Base-by-base conservation (phyloP, 2,113 vertebrate species). In the Dendropsophus ebraccatus region DNA sequence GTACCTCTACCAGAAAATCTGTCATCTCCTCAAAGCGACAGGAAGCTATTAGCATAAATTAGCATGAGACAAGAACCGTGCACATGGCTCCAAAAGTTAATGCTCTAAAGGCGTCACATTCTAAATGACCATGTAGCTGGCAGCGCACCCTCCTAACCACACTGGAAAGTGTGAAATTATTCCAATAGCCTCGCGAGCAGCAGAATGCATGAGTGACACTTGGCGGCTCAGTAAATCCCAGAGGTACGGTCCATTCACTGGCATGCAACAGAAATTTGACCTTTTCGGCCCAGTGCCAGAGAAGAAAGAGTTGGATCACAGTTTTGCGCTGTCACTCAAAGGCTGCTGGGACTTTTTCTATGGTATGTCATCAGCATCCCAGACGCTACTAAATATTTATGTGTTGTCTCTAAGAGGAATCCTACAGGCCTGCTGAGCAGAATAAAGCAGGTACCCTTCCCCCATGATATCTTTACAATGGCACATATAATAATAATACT, bases 381-480 rank as follows among this genome's bases (percentile, higher is more conserved):
- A 81, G 84, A 86, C 77, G 54, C 84, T 86, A 23, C 84, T 81
- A 62, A 86, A 86, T 86, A 81, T 86, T 86, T 81, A 86, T 86
- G 25, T 73, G 35, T 47, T 81, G 37, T 60, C 60, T 81, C 77
- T 50, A 41, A 85, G 45, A n/a, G 74, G 17, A 76, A 76, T 77
- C 45, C 56, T 79, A 75, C 84, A 56, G 50, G 23, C 77, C 32
- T 73, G 77, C 65, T 86, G 76, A 73, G 84, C n/a, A 21, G 52
- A 73, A 86, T 81, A 49, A 81, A 86, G 21, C n/a, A 41, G 67
- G 14, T 45, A 3, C 2, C 84, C 62, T 58, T 49, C 84, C 83
- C 62, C 49, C 49, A 32, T 72, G 19, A 11, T 11, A 70, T 21
- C 12, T 17, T 70, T 37, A 70, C 10, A 70, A 23, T 70, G 67